Base-by-base conservation (phyloP, 1,140 invertebrate species). In the Calycopis cecrops region DNA sequence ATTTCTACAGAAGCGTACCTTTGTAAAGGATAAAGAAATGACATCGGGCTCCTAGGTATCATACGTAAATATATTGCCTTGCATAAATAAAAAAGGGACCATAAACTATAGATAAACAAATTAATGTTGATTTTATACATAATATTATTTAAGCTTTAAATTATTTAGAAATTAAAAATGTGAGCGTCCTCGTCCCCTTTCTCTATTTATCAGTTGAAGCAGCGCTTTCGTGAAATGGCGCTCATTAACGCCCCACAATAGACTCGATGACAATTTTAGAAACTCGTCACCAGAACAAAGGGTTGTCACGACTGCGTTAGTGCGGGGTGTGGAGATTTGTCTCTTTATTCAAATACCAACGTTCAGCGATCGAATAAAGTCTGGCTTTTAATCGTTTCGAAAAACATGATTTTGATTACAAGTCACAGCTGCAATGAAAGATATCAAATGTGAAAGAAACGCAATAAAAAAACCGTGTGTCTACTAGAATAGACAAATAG, bases 201-300 rank as follows among this genome's bases (percentile, higher is more conserved):
- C 52, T 54, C 42, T 54, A 54, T 54, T 54, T 44, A 47, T 54
- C 47, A 47, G 62, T 63, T 67, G 52, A 59, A 48, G 56, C 58
- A 56, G 52, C 60, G 54, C 52, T 74, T 69, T 52, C 48, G 61
- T 63, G 60, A 67, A 75, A 66, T 58, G 66, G 55, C 62, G 67
- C 73, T 75, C 73, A 73, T 75, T 75, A 75, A 2, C 57, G 48
- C 59, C 35, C 56, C 53, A 68, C 67, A 75, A 75, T 73, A 61
- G 68, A 56, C 65, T 64, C 62, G 68, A 73, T 73, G 70, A 73
- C 68, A 73, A 69, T 75, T 73, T 64, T 71, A 67, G 67, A 75
- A 71, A 75, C 62, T 67, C 67, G 64, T 71, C 65, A 65, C 68
- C 52, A 58, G 63, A 73, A 75, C 73, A 74, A 74, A 72, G 42